Evolutionary conservation across 2,888 invertebrate species (phyloP), one percentile per base, ranked within the genome.

Genomic region (Agonopterix arenella): DNA sequence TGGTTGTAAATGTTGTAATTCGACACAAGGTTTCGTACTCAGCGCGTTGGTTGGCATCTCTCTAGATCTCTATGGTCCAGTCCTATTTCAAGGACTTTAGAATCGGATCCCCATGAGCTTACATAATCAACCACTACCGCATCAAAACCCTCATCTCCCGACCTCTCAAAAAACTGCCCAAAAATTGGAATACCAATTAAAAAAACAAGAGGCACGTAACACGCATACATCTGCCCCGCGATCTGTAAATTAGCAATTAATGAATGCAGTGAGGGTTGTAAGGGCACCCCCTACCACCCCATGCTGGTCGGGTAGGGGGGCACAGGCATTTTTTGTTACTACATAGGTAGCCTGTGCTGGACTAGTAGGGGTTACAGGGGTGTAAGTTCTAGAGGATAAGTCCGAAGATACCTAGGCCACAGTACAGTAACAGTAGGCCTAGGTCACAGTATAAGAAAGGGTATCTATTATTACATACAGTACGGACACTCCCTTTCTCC

Each of bases 211-310:
- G 47, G 45, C 28, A 54, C 56, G 63, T 28, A 56, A 58, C 46
- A 8, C 11, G 40, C 76, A 76, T 72, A 76, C 77, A 77, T 76
- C 69, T 70, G 72, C 70, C 66, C 66, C 69, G 67, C 68, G 83
- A 86, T 83, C 81, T 78, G 80, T 76, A 88, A 85, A 88, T 88
- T 86, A 82, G 80, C 82, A 81, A 86, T 86, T 86, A 88, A 88
- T 88, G 85, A 76, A 80, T 80, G 82, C 80, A 80, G 73, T 63
- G 64, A 70, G 70, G 68, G 65, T 62, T 64, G 61, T 51, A 53
- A 56, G 64, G 66, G 61, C 64, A 57, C 53, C 59, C 53, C 52
- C 40, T 18, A 28, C 49, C 50, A 58, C 57, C 56, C 57, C 28
- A 28, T 28, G 5, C 28, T 28, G 28, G 28, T 28, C 28, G 28